Evolutionary conservation across 1,140 invertebrate genomes (phyloP), one percentile per base, ranked within the genome.

Genomic region (Dinothrombium tinctorium): DNA sequence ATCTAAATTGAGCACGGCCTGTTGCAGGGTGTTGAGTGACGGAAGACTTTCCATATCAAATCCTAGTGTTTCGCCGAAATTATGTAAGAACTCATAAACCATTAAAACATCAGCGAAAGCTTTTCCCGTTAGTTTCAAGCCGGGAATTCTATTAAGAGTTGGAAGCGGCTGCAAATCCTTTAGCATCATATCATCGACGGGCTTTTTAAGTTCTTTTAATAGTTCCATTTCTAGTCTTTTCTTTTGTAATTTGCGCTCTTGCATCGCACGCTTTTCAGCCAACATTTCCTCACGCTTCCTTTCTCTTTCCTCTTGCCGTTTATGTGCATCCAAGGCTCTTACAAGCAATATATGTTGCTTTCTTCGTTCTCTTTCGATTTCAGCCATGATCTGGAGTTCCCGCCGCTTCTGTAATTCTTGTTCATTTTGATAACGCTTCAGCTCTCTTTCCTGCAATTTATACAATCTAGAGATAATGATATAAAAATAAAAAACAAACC

Each of bases 21-120:
- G 66, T 57, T 92, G 86, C 1, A 94, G 59, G 35, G 73, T 77
- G 51, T 79, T 76, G 40, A 94, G 54, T 1, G 73, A 76, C 4
- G 84, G 84, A 31, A 92, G 56, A 0, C 75, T 74, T 28, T 86
- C 82, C 67, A 80, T 74, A 54, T 86, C 79, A 53, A 90, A 89
- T 31, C 83, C 83, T 8, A 95, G 62, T 0, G 82, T 83, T 58
- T 84, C 77, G 20, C 81, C 82, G 56, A 94, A 95, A 57, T 89
- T 94, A 51, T 89, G 77, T 33, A 90, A 63, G 57, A 95, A 95
- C 62, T 95, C 86, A 53, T 80, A 79, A 2, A 87, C 76, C 78
- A 92, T 89, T 4, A 92, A 64, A 26, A 78, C 64, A 59, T 92
- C 82, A 2, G 80, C 74, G 62, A 89, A 84, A 0, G 83, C 82